Percentiles rank a stretch among this genome's conserved stretches.
phyloP scores from a whole-genome alignment of 2,113 vertebrate species.

The Burhinus bistriatus region DNA sequence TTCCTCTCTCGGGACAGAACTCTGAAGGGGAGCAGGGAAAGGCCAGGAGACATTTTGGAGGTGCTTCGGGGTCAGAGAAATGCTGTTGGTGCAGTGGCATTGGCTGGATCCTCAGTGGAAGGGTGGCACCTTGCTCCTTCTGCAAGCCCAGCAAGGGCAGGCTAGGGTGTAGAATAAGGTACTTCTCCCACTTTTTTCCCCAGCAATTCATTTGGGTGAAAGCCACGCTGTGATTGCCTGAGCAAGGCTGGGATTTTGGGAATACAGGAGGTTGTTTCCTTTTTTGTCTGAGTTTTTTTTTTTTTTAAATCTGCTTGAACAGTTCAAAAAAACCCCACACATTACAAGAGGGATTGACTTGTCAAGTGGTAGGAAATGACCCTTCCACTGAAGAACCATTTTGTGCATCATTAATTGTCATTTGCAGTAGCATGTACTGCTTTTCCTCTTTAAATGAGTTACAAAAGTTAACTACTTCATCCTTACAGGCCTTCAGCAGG shows the following conservation, averaged over 20 bases:
- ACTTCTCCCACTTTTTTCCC: neutral
- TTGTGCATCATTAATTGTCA: neutral
- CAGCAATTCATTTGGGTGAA: neutral
- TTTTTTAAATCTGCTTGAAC: neutral
- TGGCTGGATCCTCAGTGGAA: neutral
- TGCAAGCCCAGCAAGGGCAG: neutral
- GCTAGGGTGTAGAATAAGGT: accelerated
- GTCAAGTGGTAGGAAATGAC: neutral
- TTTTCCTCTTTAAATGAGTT: neutral
- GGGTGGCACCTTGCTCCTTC: neutral
- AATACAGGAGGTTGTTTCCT: neutral
- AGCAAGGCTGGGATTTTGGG: neutral
- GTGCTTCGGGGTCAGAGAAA: neutral
- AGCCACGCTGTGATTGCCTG: accelerated
- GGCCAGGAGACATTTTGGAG: neutral
- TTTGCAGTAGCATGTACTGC: neutral
- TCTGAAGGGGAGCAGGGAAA: neutral
- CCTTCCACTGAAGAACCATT: neutral
- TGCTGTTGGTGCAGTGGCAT: neutral
- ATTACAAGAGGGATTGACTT: neutral
- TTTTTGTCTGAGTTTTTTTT: neutral
- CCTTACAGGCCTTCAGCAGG: neutral
- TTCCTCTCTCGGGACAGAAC: neutral
- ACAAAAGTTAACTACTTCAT: neutral
- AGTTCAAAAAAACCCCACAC: neutral